Evolutionary conservation across 2,888 invertebrate genomes (phyloP), one percentile per base, ranked within the genome.

Genomic region (Anthoptus insignis): DNA sequence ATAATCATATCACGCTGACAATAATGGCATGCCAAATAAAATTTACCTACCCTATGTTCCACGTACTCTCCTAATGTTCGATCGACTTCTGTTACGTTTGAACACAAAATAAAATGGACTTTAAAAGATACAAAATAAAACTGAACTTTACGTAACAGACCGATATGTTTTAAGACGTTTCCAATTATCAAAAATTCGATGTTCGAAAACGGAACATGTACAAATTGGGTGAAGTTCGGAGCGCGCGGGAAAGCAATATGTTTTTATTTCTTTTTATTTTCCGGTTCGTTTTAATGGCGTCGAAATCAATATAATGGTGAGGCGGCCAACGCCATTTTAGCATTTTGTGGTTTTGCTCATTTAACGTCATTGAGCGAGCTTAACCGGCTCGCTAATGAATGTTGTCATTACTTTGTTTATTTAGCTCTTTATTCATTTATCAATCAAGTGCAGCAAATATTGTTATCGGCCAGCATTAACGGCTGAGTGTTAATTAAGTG

Each of bases 211-310:
- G 79, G 85, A 89, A 88, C 86, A 85, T 81, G 85, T 86, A 91
- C 91, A 91, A 91, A 91, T 91, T 91, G 91, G 89, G 84, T 84
- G 86, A 91, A 91, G 87, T 90, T 85, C 80, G 87, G 86, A 83
- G 84, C 82, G 88, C 90, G 87, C 90, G 89, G 91, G 91, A 89
- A 91, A 87, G 91, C 91, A 89, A 90, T 91, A 90, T 90, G 87
- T 91, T 91, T 91, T 91, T 91, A 91, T 91, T 91, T 89, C 90
- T 91, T 91, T 91, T 91, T 91, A 91, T 91, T 91, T 91, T 91
- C 91, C 91, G 91, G 91, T 89, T 85, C 85, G 88, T 83, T 89
- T 89, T 91, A 91, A 91, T 91, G 91, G 91, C 91, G 91, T 88
- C 89, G 91, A 91, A 91, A 91, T 91, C 91, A 91, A 91, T 91